These are phyloP conservation scores for Bradynema listronoti DNA, from an alignment of 1,140 invertebrate species.

Conservation along the genomic window DNA sequence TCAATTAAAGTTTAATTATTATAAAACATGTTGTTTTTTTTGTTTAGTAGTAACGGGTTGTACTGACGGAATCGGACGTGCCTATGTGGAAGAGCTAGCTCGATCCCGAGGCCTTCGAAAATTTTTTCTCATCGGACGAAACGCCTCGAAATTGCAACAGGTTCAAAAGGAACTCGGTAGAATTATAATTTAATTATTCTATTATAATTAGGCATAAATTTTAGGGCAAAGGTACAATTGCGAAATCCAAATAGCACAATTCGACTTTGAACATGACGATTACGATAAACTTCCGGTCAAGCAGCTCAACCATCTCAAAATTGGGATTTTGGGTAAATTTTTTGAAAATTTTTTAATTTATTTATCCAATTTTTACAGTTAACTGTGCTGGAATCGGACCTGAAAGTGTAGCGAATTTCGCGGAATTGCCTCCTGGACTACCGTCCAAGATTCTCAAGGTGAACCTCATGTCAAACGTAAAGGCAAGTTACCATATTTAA, in stretches of 20 bases:
- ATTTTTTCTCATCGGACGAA: slow-evolving; percentile 72
- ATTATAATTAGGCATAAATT: slow-evolving; percentile 7
- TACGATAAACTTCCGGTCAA: slow-evolving; percentile 61
- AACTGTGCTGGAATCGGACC: slow-evolving; percentile 94
- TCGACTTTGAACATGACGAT: slow-evolving; percentile 54
- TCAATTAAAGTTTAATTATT: neutral
- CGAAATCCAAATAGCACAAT: slow-evolving; percentile 41
- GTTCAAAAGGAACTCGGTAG: slow-evolving; percentile 75
- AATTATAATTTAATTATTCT: slow-evolving; percentile 18
- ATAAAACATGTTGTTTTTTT: slow-evolving; percentile 23
- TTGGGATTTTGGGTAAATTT: slow-evolving; percentile 69
- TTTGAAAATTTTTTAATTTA: neutral
- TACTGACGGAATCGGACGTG: slow-evolving; percentile 86
- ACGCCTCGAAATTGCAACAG: slow-evolving; percentile 71
- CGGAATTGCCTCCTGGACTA: slow-evolving; percentile 54
- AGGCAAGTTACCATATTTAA: slow-evolving; percentile 32
- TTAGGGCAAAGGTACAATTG: slow-evolving; percentile 45
- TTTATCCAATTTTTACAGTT: slow-evolving; percentile 62
- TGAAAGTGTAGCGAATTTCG: slow-evolving; percentile 69
- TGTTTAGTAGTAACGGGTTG: slow-evolving; percentile 76
- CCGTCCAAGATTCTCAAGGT: slow-evolving; percentile 56
- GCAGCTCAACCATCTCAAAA: slow-evolving; percentile 71
- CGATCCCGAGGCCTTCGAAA: slow-evolving; percentile 49
- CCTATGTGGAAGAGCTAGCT: slow-evolving; percentile 70
- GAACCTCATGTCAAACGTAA: slow-evolving; percentile 50